Evolutionary conservation across 2,113 vertebrate species (phyloP), one percentile per base, ranked within the genome.

Genomic region (Alosa alosa): DNA sequence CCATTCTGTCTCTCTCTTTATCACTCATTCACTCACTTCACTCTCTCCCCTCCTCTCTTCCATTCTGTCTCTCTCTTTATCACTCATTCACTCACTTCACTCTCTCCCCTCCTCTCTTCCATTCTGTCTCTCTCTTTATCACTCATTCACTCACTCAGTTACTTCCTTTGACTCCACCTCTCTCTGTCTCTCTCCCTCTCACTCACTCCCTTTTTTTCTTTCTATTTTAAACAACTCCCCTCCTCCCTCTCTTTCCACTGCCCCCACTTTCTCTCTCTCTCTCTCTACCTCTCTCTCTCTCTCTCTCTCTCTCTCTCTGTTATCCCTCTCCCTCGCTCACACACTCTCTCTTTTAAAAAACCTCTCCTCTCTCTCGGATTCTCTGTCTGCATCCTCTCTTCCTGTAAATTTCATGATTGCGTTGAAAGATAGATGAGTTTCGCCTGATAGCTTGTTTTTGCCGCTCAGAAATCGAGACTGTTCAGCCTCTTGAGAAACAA

Each of bases 181-280:
- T 75, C 55, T 31, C 22, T 44, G 60, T 31, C 44, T 46, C n/a
- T 68, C 50, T n/a, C 8, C 45, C 39, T 15, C 22, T 64, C 57
- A 6, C 60, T 25, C 60, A 6, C n/a, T 22, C 60, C 5, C 47
- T 49, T 55, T 55, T 55, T 13, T 55, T 49, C 52, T 55, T 55
- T 55, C 52, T 55, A 55, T 55, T 55, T 55, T 55, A 55, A 55
- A 55, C 41, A 55, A 72, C 57, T 84, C 60, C n/a, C 39, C 60
- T 20, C 22, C 20, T 75, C 55, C 25, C 64, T 13, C 25, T 47
- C 83, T 46, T 60, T 84, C 83, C 72, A 57, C 18, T 39, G 46
- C 39, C 45, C 83, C 68, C 57, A 68, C 83, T 84, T 17, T 44
- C 55, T 45, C 83, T 44, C 83, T 41, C 83, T 41, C 52, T 68